A percentile compares a stretch with the other conserved stretches of the same genome.
These are phyloP conservation scores for Bolborhynchus lineola DNA, from an alignment of 2,113 vertebrate species.

Conservation along the genomic window DNA sequence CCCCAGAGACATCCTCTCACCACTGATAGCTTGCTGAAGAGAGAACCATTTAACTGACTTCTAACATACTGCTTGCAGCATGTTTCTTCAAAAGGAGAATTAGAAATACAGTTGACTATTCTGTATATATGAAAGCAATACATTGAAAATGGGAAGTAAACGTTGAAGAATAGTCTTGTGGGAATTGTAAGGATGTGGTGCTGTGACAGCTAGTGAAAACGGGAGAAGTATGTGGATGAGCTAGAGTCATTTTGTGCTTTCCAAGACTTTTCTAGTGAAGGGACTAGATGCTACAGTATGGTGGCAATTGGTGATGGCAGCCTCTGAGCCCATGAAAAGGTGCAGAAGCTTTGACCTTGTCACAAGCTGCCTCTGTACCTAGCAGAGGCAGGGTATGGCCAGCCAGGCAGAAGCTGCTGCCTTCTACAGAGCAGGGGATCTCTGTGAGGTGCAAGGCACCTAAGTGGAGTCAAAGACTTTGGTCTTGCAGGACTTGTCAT, in stretches of 20 bases:
- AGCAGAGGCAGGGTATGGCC: background rate
- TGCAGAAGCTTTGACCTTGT: background rate
- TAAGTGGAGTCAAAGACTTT: background rate
- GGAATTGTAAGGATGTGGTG: background rate
- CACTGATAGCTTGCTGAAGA: background rate
- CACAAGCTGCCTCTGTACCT: background rate
- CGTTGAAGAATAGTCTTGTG: background rate
- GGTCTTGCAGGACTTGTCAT: background rate
- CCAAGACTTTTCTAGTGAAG: background rate
- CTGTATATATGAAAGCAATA: background rate
- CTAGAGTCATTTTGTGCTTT: background rate
- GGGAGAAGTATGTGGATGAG: background rate
- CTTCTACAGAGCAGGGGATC: background rate
- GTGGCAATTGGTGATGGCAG: background rate
- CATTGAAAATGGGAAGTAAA: background rate
- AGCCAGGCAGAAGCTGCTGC: background rate
- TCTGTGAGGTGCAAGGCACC: background rate
- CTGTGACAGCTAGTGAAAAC: background rate
- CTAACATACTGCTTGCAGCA: background rate
- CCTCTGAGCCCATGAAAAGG: background rate
- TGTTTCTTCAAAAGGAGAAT: background rate
- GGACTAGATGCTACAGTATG: background rate
- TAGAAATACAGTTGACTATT: background rate
- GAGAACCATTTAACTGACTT: background rate
- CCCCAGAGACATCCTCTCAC: background rate